Conservation (phyloP, 2,888 invertebrate genomes). For the Globia sparganii region DNA sequence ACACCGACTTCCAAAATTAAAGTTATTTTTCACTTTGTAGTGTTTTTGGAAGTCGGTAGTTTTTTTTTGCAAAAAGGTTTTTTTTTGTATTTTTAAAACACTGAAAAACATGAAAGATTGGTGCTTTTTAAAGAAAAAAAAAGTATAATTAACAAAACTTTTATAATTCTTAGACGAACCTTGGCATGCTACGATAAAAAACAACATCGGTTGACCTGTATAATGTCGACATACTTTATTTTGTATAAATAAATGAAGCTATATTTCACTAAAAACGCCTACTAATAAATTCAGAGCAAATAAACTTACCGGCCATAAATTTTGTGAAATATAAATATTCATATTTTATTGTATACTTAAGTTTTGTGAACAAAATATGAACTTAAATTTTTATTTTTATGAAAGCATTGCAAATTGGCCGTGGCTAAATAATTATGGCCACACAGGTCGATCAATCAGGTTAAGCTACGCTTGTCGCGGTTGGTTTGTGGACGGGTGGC, state of each 20-base stretch:
- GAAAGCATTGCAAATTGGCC: too few species aligned
- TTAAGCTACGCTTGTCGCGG: too few species aligned
- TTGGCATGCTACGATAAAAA: background rate
- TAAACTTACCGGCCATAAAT: slow-evolving; percentile 34
- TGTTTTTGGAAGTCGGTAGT: too few species aligned
- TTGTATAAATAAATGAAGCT: slow-evolving; percentile 19
- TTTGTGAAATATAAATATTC: slow-evolving; percentile 12
- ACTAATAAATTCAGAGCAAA: slow-evolving; percentile 43
- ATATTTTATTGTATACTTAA: background rate
- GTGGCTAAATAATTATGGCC: too few species aligned
- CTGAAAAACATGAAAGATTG: background rate
- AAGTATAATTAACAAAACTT: background rate
- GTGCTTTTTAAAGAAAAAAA: background rate
- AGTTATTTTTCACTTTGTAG: too few species aligned
- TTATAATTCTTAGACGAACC: too few species aligned
- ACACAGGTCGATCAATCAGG: too few species aligned
- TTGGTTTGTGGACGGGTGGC: too few species aligned
- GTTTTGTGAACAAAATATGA: slow-evolving; percentile 10
- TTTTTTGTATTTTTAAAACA: too few species aligned
- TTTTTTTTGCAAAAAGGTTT: too few species aligned
- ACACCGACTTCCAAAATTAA: too few species aligned
- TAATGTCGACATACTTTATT: background rate
- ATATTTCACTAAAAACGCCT: slow-evolving; percentile 36
- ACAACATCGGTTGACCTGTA: background rate
- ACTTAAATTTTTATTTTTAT: too few species aligned